phyloP scores from a whole-genome alignment of 1,140 invertebrate species.

The Tigriopus japonicus region DNA sequence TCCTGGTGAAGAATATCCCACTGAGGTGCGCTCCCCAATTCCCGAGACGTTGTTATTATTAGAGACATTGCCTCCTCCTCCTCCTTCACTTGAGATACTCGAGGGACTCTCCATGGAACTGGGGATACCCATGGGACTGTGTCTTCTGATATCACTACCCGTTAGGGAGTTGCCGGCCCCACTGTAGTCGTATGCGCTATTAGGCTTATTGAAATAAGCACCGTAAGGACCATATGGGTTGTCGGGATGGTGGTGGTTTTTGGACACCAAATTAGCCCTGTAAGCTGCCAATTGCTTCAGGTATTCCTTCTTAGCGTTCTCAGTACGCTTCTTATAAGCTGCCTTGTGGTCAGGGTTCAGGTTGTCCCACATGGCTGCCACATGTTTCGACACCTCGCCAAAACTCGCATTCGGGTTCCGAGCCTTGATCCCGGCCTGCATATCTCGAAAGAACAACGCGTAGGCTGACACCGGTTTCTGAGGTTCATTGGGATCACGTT shows the following conservation, averaged over 20 bases:
- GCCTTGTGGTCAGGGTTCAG: conserved; percentile 82
- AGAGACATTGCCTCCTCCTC: no score
- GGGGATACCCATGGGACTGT: no score
- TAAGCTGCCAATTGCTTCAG: conserved; percentile 82
- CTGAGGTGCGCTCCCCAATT: no score
- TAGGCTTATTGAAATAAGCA: no score
- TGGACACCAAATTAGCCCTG: conserved; percentile 68
- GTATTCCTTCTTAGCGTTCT: conserved; percentile 90
- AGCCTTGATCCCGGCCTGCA: conserved; percentile 88
- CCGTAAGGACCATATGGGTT: no score
- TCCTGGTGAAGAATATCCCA: no score
- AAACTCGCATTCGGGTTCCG: conserved; percentile 90
- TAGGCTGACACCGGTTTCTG: conserved; percentile 75
- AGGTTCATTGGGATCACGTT: conserved; percentile 15
- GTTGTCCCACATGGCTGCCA: conserved; percentile 93
- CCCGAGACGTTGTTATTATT: no score
- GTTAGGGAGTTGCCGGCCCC: no score
- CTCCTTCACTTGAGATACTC: no score
- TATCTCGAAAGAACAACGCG: conserved; percentile 91
- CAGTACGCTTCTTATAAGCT: conserved; percentile 92
- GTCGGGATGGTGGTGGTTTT: conserved; percentile 28
- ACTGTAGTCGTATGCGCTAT: no score
- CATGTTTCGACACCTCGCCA: conserved; percentile 95
- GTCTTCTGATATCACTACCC: no score
- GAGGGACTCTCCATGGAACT: no score